Conservation (phyloP, 2,888 invertebrate genomes). For the Diplazon laetatorius region DNA sequence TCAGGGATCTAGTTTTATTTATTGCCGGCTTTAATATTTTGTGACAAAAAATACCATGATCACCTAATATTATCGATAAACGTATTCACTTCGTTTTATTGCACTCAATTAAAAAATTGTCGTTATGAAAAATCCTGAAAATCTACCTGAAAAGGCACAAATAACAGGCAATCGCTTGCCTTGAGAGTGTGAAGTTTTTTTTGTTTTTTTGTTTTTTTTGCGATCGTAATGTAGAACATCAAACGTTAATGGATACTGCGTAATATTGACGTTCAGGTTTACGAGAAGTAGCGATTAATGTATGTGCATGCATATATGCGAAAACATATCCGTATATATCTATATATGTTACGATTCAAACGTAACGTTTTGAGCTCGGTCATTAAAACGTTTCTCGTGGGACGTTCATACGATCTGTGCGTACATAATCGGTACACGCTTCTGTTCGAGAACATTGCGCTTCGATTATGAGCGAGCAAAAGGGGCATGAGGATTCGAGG, state of each 20-base stretch:
- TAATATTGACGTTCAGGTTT: background rate
- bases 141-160: too few relatives aligned
- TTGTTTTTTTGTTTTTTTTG: background rate
- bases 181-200: too few relatives aligned
- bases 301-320: conserved; percentile 6
- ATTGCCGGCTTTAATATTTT: too few relatives aligned
- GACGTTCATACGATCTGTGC: conserved; percentile 42
- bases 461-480: conserved; percentile 6
- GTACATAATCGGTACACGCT: conserved; percentile 20
- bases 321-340: conserved; percentile 15
- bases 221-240: background rate
- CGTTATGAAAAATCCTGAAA: too few relatives aligned
- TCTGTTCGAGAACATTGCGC: conserved; percentile 41
- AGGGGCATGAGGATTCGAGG: background rate
- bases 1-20: too few relatives aligned
- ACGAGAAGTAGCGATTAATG: conserved; percentile 37
- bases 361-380: conserved; percentile 25
- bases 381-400: conserved; percentile 48
- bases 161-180: too few relatives aligned
- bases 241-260: background rate
- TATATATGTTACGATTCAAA: conserved; percentile 36
- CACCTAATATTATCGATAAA: too few relatives aligned
- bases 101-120: too few relatives aligned
- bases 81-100: too few relatives aligned
- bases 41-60: too few relatives aligned